These are phyloP conservation scores for Synanthedon tipuliformis DNA, from an alignment of 2,888 invertebrate genomes.

Conservation along the genomic window DNA sequence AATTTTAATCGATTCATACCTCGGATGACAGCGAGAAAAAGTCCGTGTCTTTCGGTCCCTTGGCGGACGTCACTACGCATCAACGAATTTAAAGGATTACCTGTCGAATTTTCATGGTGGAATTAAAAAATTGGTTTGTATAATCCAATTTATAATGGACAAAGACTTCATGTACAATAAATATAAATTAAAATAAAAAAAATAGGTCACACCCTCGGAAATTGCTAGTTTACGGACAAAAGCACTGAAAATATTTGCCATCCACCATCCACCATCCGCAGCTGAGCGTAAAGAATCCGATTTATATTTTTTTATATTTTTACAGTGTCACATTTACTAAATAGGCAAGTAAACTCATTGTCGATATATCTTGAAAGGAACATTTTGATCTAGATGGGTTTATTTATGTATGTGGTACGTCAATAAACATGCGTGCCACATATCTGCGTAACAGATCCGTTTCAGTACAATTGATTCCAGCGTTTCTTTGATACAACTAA, in stretches of 20 bases:
- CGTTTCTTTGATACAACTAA: constrained; percentile 30
- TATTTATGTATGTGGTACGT: constrained; percentile 22
- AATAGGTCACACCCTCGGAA: no score
- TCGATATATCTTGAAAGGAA: constrained; percentile 7
- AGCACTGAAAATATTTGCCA: no score
- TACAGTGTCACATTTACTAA: no score
- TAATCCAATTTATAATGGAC: no score
- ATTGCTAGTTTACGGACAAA: no score
- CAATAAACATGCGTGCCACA: constrained; percentile 17
- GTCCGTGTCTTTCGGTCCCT: constrained; percentile 12
- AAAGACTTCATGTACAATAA: no score
- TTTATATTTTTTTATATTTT: no score
- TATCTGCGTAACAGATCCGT: constrained; percentile 39
- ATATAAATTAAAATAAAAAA: no score
- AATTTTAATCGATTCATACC: constrained; percentile 45
- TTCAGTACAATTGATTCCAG: constrained; percentile 31
- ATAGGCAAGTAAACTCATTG: no score
- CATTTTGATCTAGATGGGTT: no score
- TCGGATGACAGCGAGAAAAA: constrained; percentile 28
- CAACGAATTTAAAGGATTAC: constrained; percentile 37
- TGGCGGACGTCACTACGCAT: constrained; percentile 25
- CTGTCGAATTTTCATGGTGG: constrained; percentile 42
- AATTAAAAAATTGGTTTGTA: constrained; percentile 17
- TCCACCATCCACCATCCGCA: no score
- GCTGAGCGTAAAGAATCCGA: no score